These are phyloP conservation scores for Pristionchus arcanus DNA, from an alignment of 2,888 invertebrate species.

Conservation along the genomic window DNA sequence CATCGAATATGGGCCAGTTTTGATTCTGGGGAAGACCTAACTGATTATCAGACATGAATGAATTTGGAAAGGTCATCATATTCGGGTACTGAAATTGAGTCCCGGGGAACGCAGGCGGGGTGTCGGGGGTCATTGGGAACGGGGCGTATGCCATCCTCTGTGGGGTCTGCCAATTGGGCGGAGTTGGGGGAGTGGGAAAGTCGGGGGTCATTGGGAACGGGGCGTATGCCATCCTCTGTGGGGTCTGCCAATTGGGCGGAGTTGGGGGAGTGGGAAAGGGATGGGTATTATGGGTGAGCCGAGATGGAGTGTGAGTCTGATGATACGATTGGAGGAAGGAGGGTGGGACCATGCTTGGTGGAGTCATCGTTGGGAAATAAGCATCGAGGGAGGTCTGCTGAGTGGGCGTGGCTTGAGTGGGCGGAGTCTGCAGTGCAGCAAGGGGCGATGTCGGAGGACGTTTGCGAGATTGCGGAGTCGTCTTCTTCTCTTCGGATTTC, in stretches of 20 bases:
- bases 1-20: background rate
- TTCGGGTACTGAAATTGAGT: background rate
- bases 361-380: background rate
- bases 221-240: background rate
- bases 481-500: background rate
- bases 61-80: background rate
- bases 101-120: background rate
- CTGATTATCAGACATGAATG: background rate
- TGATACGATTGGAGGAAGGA: too few relatives aligned
- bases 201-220: background rate
- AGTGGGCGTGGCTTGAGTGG: slow-evolving; percentile 3
- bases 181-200: background rate
- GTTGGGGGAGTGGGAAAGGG: background rate
- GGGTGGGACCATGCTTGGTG: background rate
- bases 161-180: background rate
- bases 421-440: background rate
- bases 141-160: background rate
- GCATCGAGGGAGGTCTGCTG: background rate
- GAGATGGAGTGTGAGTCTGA: background rate
- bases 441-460: background rate
- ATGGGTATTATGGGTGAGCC: background rate
- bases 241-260: background rate
- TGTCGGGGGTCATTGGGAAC: background rate
- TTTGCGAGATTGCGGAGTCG: background rate
- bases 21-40: background rate